A percentile compares a stretch with the other conserved stretches of the same genome.
Evolutionary conservation across 2,797 vertebrate genomes (phyloP).

Genomic region (Chromobotia macracanthus): DNA sequence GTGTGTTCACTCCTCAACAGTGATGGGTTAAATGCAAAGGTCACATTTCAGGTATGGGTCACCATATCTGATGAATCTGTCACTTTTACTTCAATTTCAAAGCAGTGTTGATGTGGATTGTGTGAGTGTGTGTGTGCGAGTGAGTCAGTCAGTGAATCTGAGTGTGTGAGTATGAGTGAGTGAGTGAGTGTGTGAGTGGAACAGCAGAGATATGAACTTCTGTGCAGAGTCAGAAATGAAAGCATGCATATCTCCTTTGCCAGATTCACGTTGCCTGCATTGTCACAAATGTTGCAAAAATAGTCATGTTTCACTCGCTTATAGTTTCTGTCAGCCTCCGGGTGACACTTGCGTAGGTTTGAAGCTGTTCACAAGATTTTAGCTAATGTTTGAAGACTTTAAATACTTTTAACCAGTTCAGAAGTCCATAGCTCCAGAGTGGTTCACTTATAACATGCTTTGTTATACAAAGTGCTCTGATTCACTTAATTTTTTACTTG

Average conservation of each 20-base stretch:
- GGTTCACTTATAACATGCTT: background rate
- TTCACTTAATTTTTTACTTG: background rate
- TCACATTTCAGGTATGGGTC: no score
- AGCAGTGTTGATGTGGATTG: no score
- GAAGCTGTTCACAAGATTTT: background rate
- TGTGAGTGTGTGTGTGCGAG: no score
- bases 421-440: background rate
- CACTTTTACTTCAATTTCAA: no score
- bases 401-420: background rate
- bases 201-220: background rate
- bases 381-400: background rate
- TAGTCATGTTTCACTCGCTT: slow-evolving; percentile 2
- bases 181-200: background rate
- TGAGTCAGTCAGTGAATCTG: no score
- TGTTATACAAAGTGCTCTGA: background rate
- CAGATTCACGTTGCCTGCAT: background rate
- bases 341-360: background rate
- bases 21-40: no score
- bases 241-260: background rate
- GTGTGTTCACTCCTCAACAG: no score
- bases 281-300: background rate
- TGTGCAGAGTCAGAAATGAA: background rate
- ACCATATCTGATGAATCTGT: no score
- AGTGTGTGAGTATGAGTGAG: background rate
- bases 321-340: background rate